These are phyloP conservation scores for Hippocampus mohnikei DNA, from an alignment of 2,113 vertebrate genomes.

Conservation along the genomic window DNA sequence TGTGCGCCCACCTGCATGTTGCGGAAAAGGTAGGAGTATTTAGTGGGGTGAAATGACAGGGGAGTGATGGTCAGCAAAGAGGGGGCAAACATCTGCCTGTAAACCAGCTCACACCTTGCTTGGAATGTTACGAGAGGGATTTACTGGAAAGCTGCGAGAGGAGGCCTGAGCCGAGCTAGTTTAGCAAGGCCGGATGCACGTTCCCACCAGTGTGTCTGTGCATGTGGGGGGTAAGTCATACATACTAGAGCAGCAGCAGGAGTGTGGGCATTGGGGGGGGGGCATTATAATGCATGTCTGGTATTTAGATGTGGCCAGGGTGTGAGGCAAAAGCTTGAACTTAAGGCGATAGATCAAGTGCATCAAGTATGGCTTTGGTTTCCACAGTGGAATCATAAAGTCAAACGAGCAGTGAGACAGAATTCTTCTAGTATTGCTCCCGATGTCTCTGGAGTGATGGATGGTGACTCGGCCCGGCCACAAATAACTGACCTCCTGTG, in stretches of 20 bases:
- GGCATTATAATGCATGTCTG: conserved; percentile 58
- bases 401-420: conserved; percentile 35
- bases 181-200: conserved; percentile 31
- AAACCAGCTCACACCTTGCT: conserved; percentile 39
- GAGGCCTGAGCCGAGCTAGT: conserved; percentile 21
- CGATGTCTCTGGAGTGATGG: conserved; percentile 10
- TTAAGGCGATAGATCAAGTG: conserved; percentile 32
- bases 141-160: conserved; percentile 27
- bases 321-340: conserved; percentile 49
- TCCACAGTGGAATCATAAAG: conserved; percentile 33
- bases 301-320: conserved; percentile 47
- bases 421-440: background rate
- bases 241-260: conserved; percentile 14
- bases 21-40: conserved; percentile 50
- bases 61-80: conserved; percentile 17
- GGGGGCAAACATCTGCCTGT: conserved; percentile 34
- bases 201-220: conserved; percentile 27
- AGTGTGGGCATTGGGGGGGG: background rate
- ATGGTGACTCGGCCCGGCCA: conserved; percentile 17
- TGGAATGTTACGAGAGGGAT: conserved; percentile 31
- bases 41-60: conserved; percentile 17
- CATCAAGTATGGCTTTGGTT: conserved; percentile 35
- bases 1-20: conserved; percentile 37
- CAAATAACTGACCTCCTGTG: conserved; percentile 32
- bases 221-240: conserved; percentile 21